Evolutionary conservation across 2,797 vertebrate species (phyloP).

Genomic region (Danio choprae): DNA sequence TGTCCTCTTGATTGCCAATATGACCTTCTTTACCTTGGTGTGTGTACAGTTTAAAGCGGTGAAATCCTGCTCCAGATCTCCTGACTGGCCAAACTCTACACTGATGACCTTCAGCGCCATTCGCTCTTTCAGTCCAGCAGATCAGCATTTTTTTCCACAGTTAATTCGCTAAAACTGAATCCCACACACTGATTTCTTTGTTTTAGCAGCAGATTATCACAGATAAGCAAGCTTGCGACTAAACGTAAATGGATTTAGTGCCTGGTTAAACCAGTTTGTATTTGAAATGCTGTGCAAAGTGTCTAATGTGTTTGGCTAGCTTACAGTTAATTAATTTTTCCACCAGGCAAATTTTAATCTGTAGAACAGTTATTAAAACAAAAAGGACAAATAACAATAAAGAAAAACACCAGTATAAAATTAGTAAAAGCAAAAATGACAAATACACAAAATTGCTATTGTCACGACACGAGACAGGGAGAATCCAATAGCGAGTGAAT

Average conservation of each 20-base stretch:
- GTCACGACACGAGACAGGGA: no score
- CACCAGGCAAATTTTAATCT: no score
- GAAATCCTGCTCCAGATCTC: conserved; percentile 20
- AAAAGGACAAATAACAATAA: no score
- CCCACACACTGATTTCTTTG: background rate
- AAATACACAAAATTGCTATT: no score
- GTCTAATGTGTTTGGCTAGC: no score
- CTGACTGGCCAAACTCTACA: conserved; percentile 28
- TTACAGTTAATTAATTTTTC: no score
- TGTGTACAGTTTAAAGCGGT: conserved; percentile 36
- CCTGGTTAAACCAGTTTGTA: background rate
- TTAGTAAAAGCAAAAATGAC: no score
- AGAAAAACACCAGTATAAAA: no score
- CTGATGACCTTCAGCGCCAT: conserved; percentile 25
- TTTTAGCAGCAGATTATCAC: background rate
- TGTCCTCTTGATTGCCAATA: conserved; percentile 38
- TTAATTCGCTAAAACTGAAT: background rate
- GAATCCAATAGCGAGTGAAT: no score
- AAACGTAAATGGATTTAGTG: background rate
- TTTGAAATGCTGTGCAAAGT: background rate
- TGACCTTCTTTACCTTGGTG: conserved; percentile 45
- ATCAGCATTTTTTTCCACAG: background rate
- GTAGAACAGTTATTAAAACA: no score
- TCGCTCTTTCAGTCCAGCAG: background rate
- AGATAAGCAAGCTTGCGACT: background rate